Conservation (phyloP, 2,888 invertebrate species). For the Carabus problematicus region DNA sequence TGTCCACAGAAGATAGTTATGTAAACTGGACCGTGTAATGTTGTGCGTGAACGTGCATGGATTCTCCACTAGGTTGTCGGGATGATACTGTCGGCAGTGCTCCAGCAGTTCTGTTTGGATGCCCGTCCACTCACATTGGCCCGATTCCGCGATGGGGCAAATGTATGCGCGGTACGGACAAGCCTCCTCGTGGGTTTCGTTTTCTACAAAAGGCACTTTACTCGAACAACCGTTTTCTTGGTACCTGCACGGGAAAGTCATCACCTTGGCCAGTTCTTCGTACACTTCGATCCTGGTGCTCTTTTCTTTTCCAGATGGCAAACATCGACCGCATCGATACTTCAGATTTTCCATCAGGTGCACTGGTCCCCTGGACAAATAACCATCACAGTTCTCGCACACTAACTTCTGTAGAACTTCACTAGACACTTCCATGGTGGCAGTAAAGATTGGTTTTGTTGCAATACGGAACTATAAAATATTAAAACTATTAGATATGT, state of each 20-base stretch:
- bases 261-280: background rate
- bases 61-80: background rate
- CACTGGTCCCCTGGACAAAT: background rate
- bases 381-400: background rate
- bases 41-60: no score
- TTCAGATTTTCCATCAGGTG: background rate
- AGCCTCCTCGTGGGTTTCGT: background rate
- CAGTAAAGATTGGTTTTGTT: no score
- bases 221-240: background rate
- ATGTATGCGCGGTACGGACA: background rate
- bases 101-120: background rate
- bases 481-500: no score
- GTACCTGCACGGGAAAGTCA: conserved; percentile 2
- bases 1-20: no score
- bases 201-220: background rate
- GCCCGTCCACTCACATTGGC: background rate
- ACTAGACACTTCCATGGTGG: background rate
- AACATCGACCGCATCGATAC: background rate
- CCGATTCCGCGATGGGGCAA: background rate
- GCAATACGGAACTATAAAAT: no score
- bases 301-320: background rate
- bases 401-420: conserved; percentile 1
- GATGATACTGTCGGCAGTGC: background rate
- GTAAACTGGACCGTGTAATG: no score
- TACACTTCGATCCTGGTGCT: background rate